Evolutionary conservation across 2,113 vertebrate genomes (phyloP), one percentile per base, ranked within the genome.

Genomic region (Bos taurus): DNA sequence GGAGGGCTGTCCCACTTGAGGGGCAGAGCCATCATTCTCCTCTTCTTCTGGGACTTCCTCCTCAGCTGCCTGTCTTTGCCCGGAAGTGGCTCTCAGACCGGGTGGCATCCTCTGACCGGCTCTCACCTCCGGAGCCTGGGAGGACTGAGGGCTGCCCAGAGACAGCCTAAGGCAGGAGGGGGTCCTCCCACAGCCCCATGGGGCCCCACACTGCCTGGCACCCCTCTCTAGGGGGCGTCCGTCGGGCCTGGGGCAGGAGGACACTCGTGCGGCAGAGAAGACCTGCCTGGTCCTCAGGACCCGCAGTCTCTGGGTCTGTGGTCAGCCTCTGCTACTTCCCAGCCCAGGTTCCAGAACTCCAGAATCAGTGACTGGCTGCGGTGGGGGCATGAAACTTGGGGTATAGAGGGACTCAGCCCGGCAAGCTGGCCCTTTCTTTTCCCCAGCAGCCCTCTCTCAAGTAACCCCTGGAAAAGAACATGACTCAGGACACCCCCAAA

Each of bases 301-400:
- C 30, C 7, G 52, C 23, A 1, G 50, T 40, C 59, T 88, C 67
- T 7, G 26, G 14, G 81, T 43, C 64, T 62, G 15, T 4, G 10
- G n/a, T 21, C 21, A 19, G 48, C 28, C 10, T 16, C 11, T 3
- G 36, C 33, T 6, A 17, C 43, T 59, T 52, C 33, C 43, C 21
- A 5, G 52, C 26, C 28, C 33, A 13, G 71, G 16, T 52, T 56
- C 89, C 26, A 26, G 77, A 82, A 25, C 43, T 52, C 95, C 5
- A 28, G 26, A 30, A 36, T 57, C n/a, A 43, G 19, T 4, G 21
- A 46, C n/a, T 36, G 3, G 6, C 4, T 0, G 59, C 1, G 1
- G 33, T 0, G 16, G 46, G 46, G 64, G 11, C 19, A 26, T 2
- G 3, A 6, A 26, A 59, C 90, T 11, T 50, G 56, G 81, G 43